A percentile compares a stretch with the other conserved stretches of the same genome.
Conservation (phyloP, 2,113 vertebrate genomes). For the Formicarius rufipectus region DNA sequence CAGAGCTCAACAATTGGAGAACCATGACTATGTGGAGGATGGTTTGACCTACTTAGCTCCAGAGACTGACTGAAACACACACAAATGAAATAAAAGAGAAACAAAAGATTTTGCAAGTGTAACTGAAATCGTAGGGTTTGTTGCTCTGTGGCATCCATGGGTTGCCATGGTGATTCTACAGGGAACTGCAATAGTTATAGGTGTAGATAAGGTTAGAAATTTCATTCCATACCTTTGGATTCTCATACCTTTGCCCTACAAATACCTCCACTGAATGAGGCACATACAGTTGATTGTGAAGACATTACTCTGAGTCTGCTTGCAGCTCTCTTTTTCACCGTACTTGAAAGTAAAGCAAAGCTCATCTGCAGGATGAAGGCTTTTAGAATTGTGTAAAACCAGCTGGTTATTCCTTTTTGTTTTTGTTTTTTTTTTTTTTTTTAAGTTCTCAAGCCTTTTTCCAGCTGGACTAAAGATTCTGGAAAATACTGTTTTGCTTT, state of each 20-base stretch:
- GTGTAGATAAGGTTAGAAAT: neutral
- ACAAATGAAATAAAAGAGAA: neutral
- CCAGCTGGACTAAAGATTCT: neutral
- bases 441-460: neutral
- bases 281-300: neutral
- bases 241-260: neutral
- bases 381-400: neutral
- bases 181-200: neutral
- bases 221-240: neutral
- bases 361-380: neutral
- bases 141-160: neutral
- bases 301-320: neutral
- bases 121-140: neutral
- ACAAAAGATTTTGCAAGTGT: neutral
- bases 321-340: neutral
- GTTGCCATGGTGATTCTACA: conserved; percentile 17
- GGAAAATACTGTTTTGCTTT: neutral
- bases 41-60: neutral
- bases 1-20: fast-evolving
- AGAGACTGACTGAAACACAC: neutral
- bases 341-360: neutral
- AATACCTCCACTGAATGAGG: neutral
- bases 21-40: neutral
- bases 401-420: neutral
- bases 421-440: too few relatives aligned